Evolutionary conservation across 2,888 invertebrate genomes (phyloP).

Genomic region (Hoplodrina ambigua): DNA sequence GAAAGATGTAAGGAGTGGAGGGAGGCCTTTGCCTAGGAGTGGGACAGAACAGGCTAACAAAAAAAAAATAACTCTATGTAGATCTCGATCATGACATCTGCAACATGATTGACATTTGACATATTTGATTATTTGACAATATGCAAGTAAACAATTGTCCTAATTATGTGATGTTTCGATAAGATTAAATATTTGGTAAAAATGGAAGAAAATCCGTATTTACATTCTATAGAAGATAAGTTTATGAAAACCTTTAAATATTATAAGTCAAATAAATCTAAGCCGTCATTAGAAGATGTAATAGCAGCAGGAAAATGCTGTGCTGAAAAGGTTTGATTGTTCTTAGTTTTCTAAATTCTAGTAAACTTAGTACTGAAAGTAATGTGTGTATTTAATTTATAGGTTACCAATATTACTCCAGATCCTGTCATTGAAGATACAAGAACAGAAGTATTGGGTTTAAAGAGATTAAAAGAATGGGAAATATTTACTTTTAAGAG

Average conservation of each 20-base stretch:
- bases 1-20: too few species aligned
- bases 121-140: too few species aligned
- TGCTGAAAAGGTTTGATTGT: slow-evolving; percentile 29
- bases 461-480: slow-evolving; percentile 88
- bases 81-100: too few species aligned
- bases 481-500: slow-evolving; percentile 90
- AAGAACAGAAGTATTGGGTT: slow-evolving; percentile 75
- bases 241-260: slow-evolving; percentile 95
- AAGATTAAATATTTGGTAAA: not conserved
- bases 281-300: slow-evolving; percentile 92
- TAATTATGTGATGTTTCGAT: too few species aligned
- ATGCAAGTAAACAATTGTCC: too few species aligned
- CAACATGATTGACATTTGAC: not conserved
- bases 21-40: too few species aligned
- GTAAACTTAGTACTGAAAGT: not conserved
- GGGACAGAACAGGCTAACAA: too few species aligned
- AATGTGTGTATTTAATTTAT: slow-evolving; percentile 20
- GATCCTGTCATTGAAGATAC: slow-evolving; percentile 61
- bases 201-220: slow-evolving; percentile 54
- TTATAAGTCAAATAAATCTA: slow-evolving; percentile 93
- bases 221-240: slow-evolving; percentile 61
- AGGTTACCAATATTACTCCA: slow-evolving; percentile 45
- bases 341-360: not conserved
- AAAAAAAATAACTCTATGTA: too few species aligned
- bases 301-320: slow-evolving; percentile 85